Conservation (phyloP, 2,113 vertebrate genomes). For the Amia ocellicauda region DNA sequence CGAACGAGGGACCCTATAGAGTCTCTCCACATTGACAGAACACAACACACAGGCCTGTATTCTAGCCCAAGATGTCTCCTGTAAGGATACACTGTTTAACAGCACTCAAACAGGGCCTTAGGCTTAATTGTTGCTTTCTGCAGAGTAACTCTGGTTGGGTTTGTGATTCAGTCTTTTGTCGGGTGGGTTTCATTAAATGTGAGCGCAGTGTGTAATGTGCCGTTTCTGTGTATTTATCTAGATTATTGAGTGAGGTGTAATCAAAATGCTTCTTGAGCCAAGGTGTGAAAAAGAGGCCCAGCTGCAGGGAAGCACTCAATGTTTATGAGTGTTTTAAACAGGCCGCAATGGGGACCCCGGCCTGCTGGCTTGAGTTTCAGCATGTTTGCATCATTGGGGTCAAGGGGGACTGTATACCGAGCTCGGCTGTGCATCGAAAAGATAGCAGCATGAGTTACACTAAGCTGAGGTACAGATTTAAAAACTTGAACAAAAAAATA, state of each 20-base stretch:
- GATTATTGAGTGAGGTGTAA: conserved; percentile 15
- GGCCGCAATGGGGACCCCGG: background rate
- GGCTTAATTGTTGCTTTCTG: too few relatives aligned
- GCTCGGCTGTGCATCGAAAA: background rate
- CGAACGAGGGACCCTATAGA: too few relatives aligned
- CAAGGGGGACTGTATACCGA: background rate
- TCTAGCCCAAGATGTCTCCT: too few relatives aligned
- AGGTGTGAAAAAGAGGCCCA: conserved; percentile 27
- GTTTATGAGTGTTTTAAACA: conserved; percentile 9
- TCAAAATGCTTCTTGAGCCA: conserved; percentile 15
- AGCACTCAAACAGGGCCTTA: too few relatives aligned
- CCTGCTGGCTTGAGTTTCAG: background rate
- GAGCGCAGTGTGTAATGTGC: conserved; percentile 22
- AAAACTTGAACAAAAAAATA: background rate
- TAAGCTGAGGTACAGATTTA: background rate
- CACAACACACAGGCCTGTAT: too few relatives aligned
- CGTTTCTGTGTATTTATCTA: conserved; percentile 30
- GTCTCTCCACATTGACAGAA: too few relatives aligned
- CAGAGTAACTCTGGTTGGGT: too few relatives aligned
- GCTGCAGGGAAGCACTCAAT: background rate
- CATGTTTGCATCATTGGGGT: background rate
- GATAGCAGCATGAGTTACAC: too few relatives aligned
- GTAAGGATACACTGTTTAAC: too few relatives aligned
- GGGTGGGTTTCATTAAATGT: conserved; percentile 18
- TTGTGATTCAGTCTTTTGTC: conserved; percentile 9